These are phyloP conservation scores for Syngnathoides biaculeatus DNA, from an alignment of 2,113 vertebrate species.

Conservation along the genomic window DNA sequence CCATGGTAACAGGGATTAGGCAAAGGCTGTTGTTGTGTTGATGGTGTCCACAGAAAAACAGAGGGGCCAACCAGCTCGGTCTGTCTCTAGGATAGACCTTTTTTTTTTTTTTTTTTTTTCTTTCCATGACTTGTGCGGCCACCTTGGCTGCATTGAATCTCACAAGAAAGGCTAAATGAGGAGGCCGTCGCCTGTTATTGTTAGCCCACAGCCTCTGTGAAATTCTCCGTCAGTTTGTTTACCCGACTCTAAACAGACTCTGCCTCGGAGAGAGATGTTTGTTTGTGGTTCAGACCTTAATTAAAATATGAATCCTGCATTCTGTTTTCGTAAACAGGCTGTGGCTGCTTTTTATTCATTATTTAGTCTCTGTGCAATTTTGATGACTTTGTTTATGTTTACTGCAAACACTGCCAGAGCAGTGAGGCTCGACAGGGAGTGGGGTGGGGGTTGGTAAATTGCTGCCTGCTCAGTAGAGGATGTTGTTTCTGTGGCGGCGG, in stretches of 20 bases:
- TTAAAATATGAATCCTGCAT: slow-evolving; percentile 76
- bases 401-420: slow-evolving; percentile 72
- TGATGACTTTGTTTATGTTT: slow-evolving; percentile 78
- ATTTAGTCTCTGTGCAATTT: slow-evolving; percentile 76
- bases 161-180: slow-evolving; percentile 60
- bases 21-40: slow-evolving; percentile 71
- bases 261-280: slow-evolving; percentile 75
- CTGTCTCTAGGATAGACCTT: slow-evolving; percentile 56
- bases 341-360: slow-evolving; percentile 70
- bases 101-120: slow-evolving; percentile 68
- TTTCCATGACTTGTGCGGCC: slow-evolving; percentile 53
- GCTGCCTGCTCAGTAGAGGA: slow-evolving; percentile 54
- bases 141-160: slow-evolving; percentile 60
- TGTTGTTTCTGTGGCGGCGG: slow-evolving; percentile 51
- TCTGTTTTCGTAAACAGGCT: slow-evolving; percentile 75
- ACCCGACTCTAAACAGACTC: slow-evolving; percentile 65
- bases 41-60: slow-evolving; percentile 70
- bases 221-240: slow-evolving; percentile 73
- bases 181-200: slow-evolving; percentile 66
- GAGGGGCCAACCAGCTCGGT: slow-evolving; percentile 54
- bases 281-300: slow-evolving; percentile 75
- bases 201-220: slow-evolving; percentile 69
- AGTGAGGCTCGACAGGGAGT: slow-evolving; percentile 49
- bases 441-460: slow-evolving; percentile 55
- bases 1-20: slow-evolving; percentile 75